phyloP scores from a whole-genome alignment of 2,797 vertebrate species.

The Catharus ustulatus region DNA sequence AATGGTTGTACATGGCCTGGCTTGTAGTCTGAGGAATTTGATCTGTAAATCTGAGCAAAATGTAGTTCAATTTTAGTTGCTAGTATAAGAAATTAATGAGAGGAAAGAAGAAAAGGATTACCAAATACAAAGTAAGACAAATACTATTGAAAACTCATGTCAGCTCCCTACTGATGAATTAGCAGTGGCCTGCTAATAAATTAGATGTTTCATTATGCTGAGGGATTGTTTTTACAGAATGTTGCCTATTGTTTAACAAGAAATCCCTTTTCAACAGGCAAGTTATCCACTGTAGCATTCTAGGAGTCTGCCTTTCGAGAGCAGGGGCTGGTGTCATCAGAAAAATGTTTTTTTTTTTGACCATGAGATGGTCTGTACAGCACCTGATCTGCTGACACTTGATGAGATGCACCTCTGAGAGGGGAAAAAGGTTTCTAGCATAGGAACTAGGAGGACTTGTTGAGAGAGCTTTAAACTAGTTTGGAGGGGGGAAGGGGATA shows the following conservation, averaged over 20 bases:
- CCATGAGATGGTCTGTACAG: neutral
- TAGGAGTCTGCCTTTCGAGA: neutral
- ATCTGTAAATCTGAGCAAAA: neutral
- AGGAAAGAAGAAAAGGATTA: neutral
- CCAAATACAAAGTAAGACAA: neutral
- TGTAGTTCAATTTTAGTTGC: neutral
- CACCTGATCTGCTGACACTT: neutral
- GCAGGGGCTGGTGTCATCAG: neutral
- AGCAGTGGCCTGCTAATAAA: neutral
- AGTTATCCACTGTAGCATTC: neutral
- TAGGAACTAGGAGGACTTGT: neutral
- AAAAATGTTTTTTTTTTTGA: neutral
- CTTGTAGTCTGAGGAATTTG: neutral
- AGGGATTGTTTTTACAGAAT: conserved; percentile 26
- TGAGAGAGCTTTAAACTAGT: too few species aligned
- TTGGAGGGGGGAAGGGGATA: too few species aligned
- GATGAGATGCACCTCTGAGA: neutral
- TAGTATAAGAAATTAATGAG: neutral
- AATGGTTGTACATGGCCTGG: neutral
- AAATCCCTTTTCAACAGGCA: neutral
- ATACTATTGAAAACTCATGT: neutral
- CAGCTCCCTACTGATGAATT: neutral
- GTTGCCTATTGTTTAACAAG: conserved; percentile 10
- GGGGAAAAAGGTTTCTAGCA: neutral
- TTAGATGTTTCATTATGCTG: neutral